Base-by-base conservation (phyloP, 2,797 vertebrate species). In the Odontamblyopus rebecca region DNA sequence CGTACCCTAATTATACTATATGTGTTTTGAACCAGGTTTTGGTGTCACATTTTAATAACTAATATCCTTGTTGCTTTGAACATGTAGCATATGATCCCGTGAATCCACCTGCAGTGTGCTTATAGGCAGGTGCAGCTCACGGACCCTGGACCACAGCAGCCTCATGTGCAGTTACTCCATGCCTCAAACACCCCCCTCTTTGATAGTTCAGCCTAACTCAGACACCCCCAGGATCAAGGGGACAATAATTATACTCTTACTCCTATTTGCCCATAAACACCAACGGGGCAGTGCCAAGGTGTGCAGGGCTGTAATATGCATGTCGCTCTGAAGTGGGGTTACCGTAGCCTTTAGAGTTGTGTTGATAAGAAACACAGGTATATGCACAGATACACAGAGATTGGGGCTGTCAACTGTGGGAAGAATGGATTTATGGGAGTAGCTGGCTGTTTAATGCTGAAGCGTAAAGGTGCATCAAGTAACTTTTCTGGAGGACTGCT, bases 211-310 rank as follows among this genome's bases (percentile, higher is more conserved):
- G 86, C 82, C 82, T 85, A 89, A 91, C 86, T 89, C 88, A 90
- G 89, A 93, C 90, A 92, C 81, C 85, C 87, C 86, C 81, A 88
- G 85, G 86, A 92, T 93, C 88, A 92, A 90, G 83, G 86, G 75
- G 11, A 78, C 77, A 81, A 82, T 92, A 91, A 94, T 94, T 94
- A 93, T 87, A 92, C 68, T 86, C 89, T 88, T 84, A 86, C 88
- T 57, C 67, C 72, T 94, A 92, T 94, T 95, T 92, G 85, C 91
- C 89, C 87, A 88, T 93, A 94, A 94, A 90, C 88, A 92, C 44
- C 38, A 80, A 63, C 77, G 51, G 84, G 85, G 78, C 88, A 83
- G 84, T 83, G 89, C 89, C 87, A 87, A 90, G 76, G 87, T 87
- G 84, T 90, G 87, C 80, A 80, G 82, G 84, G 85, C 85, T 88